Conservation (phyloP, 2,888 invertebrate genomes). For the Gymnoscelis rufifasciata region DNA sequence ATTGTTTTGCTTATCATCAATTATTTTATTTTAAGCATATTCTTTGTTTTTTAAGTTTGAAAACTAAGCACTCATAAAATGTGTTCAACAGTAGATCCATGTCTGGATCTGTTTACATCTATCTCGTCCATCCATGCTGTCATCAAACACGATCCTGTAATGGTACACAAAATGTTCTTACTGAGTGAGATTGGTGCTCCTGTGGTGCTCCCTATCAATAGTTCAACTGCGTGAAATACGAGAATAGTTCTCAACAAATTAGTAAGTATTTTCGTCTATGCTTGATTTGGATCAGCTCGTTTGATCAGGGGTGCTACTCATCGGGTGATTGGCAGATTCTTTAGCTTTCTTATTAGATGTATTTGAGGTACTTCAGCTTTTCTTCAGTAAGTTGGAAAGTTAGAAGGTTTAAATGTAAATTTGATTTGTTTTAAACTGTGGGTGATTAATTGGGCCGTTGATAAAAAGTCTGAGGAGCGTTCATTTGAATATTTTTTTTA, state of each 20-base stretch:
- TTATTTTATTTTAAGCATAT: too few relatives aligned
- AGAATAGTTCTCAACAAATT: slow-evolving; percentile 15
- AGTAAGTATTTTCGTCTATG: slow-evolving; percentile 24
- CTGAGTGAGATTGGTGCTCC: slow-evolving; percentile 21
- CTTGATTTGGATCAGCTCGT: slow-evolving; percentile 18
- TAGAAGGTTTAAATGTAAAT: too few relatives aligned
- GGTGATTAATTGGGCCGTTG: too few relatives aligned
- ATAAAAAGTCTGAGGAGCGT: too few relatives aligned
- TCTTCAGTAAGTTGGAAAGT: too few relatives aligned
- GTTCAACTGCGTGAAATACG: slow-evolving; percentile 8
- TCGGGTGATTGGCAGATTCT: not conserved
- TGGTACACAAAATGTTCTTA: slow-evolving; percentile 24
- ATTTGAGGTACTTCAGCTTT: too few relatives aligned
- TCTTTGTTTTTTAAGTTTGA: too few relatives aligned
- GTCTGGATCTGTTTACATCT: slow-evolving; percentile 51
- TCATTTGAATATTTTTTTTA: too few relatives aligned
- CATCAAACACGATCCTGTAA: slow-evolving; percentile 46
- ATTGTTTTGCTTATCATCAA: too few relatives aligned
- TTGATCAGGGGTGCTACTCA: slow-evolving; percentile 1
- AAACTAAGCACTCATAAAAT: slow-evolving; percentile 11
- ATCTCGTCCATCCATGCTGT: slow-evolving; percentile 49
- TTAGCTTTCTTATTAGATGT: too few relatives aligned
- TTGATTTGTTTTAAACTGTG: too few relatives aligned
- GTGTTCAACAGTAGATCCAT: slow-evolving; percentile 41
- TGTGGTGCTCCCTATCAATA: slow-evolving; percentile 16